Percentiles rank a stretch among this genome's conserved stretches.
phyloP scores from a whole-genome alignment of 1,140 invertebrate species.

The Drosophila suzukii region DNA sequence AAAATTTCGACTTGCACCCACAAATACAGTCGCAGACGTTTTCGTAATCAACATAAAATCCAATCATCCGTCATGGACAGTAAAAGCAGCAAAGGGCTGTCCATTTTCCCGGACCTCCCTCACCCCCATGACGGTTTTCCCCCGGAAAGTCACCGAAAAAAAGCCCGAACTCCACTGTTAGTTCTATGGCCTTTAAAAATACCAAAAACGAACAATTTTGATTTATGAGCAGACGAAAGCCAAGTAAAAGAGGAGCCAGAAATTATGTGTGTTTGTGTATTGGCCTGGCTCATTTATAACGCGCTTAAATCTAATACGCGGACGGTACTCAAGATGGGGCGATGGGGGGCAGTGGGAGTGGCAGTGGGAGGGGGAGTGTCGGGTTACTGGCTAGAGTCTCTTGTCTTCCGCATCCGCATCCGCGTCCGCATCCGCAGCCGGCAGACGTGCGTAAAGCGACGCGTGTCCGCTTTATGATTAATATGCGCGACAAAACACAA shows the following conservation, averaged over 20 bases:
- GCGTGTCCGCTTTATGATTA: constrained; percentile 83
- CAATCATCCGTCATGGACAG: constrained; percentile 81
- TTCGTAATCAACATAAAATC: constrained; percentile 82
- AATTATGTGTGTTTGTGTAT: constrained; percentile 59
- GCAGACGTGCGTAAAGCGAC: constrained; percentile 82
- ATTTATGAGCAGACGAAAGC: constrained; percentile 68
- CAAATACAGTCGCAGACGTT: constrained; percentile 49
- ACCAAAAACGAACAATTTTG: constrained; percentile 80
- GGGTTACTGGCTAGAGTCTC: constrained; percentile 42
- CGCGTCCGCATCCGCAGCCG: constrained; percentile 66
- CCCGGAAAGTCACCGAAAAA: background rate
- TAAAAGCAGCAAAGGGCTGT: constrained; percentile 67
- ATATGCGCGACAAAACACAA: constrained; percentile 79
- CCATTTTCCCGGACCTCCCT: constrained; percentile 1
- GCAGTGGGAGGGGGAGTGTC: constrained; percentile 23
- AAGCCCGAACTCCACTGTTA: constrained; percentile 20
- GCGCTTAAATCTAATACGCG: constrained; percentile 82
- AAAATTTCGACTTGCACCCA: constrained; percentile 38
- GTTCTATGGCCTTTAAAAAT: constrained; percentile 73
- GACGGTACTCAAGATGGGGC: constrained; percentile 59
- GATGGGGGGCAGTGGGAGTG: too few relatives aligned
- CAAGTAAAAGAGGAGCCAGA: constrained; percentile 35
- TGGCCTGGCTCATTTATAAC: constrained; percentile 77
- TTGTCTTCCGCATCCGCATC: constrained; percentile 69
- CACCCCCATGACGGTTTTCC: too few relatives aligned